A percentile compares a stretch with the other conserved stretches of the same genome.
Evolutionary conservation across 2,113 vertebrate genomes (phyloP).

Genomic region (Pelecanus crispus): DNA sequence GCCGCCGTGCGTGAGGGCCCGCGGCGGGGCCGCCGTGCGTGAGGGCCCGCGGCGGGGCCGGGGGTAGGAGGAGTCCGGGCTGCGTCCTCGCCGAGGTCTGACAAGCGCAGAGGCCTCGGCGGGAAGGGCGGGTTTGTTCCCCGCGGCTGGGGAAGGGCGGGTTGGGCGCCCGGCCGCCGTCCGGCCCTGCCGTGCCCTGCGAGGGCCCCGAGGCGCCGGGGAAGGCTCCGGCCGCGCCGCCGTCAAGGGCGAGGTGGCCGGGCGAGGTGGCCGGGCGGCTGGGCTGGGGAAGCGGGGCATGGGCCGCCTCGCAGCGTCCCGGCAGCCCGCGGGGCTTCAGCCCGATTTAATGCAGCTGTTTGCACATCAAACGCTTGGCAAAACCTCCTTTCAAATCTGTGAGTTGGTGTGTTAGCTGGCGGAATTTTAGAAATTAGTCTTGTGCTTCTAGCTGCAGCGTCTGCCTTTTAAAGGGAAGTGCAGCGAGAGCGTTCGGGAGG

Average conservation of each 20-base stretch:
- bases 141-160: too few relatives aligned
- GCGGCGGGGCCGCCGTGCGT: too few relatives aligned
- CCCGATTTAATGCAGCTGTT: background rate
- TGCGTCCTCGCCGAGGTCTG: too few relatives aligned
- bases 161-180: background rate
- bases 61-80: too few relatives aligned
- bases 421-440: rapidly evolving
- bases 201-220: background rate
- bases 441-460: too few relatives aligned
- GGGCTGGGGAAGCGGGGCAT: rapidly evolving
- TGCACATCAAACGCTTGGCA: rapidly evolving
- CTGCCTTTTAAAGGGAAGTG: background rate
- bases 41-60: too few relatives aligned
- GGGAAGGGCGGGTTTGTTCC: background rate
- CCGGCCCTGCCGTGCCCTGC: too few relatives aligned
- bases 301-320: rapidly evolving
- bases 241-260: background rate
- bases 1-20: too few relatives aligned
- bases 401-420: rapidly evolving
- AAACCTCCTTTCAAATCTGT: rapidly evolving
- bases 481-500: rapidly evolving
- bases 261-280: background rate
- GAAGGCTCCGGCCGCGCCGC: too few relatives aligned
- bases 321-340: background rate
- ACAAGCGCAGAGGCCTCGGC: too few relatives aligned